These are phyloP conservation scores for Sciurus vulgaris DNA, from an alignment of 2,797 vertebrate genomes.

Conservation along the genomic window DNA sequence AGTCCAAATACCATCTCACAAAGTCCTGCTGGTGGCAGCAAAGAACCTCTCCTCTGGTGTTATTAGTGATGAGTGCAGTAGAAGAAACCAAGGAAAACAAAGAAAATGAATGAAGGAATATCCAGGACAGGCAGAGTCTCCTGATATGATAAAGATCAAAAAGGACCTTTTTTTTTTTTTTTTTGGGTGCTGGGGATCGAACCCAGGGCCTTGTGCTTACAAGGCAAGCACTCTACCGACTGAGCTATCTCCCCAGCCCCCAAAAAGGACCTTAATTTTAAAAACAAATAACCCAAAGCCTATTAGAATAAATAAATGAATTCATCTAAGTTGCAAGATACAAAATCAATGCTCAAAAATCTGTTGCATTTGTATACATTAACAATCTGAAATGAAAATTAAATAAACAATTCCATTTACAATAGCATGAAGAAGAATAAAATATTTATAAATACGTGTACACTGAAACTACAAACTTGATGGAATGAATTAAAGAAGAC, in stretches of 20 bases:
- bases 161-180: no score
- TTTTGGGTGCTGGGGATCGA: no score
- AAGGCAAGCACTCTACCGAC: no score
- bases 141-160: not conserved
- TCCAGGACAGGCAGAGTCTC: not conserved
- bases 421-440: conserved; percentile 42
- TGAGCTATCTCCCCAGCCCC: no score
- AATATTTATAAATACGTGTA: conserved; percentile 21
- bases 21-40: not conserved
- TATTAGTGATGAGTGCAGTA: not conserved
- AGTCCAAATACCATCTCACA: not conserved
- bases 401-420: not conserved
- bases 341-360: not conserved
- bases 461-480: conserved; percentile 34
- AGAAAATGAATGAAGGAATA: not conserved
- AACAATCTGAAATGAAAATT: conserved; percentile 27
- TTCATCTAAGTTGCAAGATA: conserved; percentile 8
- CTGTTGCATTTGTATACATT: not conserved
- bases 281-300: not conserved
- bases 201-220: no score
- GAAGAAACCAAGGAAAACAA: not conserved
- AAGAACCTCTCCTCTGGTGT: not conserved
- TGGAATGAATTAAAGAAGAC: not conserved
- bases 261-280: not conserved
- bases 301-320: conserved; percentile 31